Conservation (phyloP, 1,140 invertebrate genomes). For the Tetramorium simillimum region DNA sequence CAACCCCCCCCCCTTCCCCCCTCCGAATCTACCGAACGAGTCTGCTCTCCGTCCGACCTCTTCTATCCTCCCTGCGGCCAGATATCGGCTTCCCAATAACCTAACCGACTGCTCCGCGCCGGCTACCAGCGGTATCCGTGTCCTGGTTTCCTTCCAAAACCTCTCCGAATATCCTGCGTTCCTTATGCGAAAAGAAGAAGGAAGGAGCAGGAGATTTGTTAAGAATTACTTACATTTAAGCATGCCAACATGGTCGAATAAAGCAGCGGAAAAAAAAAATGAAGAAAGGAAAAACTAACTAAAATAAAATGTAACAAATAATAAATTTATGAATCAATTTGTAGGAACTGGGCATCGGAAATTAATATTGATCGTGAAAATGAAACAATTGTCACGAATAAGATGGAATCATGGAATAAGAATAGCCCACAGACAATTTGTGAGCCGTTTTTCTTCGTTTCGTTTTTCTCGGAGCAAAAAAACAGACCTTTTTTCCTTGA, state of each 20-base stretch:
- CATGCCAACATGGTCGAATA: not conserved
- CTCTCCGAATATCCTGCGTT: constrained; percentile 42
- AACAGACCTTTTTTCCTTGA: constrained; percentile 62
- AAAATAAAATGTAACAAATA: not conserved
- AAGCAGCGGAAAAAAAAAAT: not conserved
- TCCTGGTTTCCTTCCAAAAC: constrained; percentile 73
- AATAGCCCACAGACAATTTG: constrained; percentile 1
- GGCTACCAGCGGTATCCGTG: constrained; percentile 75
- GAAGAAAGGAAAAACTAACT: not conserved
- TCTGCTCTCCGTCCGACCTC: constrained; percentile 57
- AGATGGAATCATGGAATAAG: not conserved
- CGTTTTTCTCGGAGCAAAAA: constrained; percentile 42
- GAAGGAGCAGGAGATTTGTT: not conserved
- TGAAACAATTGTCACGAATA: not conserved
- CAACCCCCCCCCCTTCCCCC: constrained; percentile 7
- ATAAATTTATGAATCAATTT: not conserved
- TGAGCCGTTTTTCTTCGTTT: constrained; percentile 57
- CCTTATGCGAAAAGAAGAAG: constrained; percentile 25
- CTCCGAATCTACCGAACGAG: constrained; percentile 68
- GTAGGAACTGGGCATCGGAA: not conserved
- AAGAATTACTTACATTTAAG: constrained; percentile 3
- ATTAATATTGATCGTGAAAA: not conserved
- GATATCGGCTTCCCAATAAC: constrained; percentile 85
- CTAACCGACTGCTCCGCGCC: constrained; percentile 78
- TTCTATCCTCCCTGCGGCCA: constrained; percentile 80